Evolutionary conservation across 37 sponge, comb jelly and placozoan genomes (phyloP), one percentile per base, ranked within the genome.

Genomic region (Mnemiopsis leidyi): DNA sequence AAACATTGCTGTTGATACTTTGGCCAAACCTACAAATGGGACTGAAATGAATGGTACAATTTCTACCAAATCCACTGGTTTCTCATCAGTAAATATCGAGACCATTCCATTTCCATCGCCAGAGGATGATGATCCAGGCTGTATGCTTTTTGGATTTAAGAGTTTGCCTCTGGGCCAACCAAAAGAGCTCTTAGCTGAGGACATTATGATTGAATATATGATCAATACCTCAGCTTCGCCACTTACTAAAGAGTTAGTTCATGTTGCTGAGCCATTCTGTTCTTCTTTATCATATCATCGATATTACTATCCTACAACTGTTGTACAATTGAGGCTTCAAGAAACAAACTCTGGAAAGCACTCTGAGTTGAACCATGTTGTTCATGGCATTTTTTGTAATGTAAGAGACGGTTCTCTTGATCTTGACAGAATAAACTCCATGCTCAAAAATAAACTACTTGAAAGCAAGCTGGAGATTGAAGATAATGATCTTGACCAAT

Each of bases 171-270:
- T 93, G 24, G 20, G 76, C 83, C 94, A 96, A 32, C 92, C 92
- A 0, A 82, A 93, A 68, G 35, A 23, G 23, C 69, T 95, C 20
- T 34, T 95, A 21, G 95, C 97, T 23, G 93, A 94, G 68, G 93
- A 69, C 13, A 30, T 93, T 0, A 32, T 97, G 0, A 7, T 95
- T 38, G 94, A 95, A 71, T 98, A 98, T 85, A 92, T 98, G 36
- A 93, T 94, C 29, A 94, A 95, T 69, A 96, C 96, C 29, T 93
- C 99, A 18, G 99, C 95, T n/a, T 95, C 99, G 39, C 99, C 99
- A 32, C 94, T 98, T 33, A 97, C 96, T 83, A 68, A 92, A 24
- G 94, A 93, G 0, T 76, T 98, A 92, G 96, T 98, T 0, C 94
- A 98, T 83, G 77, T 94, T 68, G 93, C 83, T 30, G 95, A 95